Percentiles rank a stretch among this genome's conserved stretches.
Evolutionary conservation across 2,113 vertebrate genomes (phyloP).

Genomic region (crab-eating macaque (Macaca fascicularis)): DNA sequence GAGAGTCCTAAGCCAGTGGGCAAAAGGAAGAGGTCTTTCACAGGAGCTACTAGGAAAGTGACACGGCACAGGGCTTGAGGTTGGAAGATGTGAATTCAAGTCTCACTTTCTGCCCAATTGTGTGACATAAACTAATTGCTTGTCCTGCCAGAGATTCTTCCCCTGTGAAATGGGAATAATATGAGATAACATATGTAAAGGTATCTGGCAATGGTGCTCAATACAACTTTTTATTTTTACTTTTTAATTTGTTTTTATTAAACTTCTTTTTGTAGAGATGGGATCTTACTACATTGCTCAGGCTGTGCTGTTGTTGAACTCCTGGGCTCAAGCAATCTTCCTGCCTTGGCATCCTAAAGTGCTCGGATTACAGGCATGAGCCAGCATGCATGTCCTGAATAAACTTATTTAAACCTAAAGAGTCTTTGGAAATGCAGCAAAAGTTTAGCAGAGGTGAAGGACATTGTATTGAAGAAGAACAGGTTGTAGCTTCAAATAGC

Average conservation of each 20-base stretch:
- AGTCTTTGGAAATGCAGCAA: background rate
- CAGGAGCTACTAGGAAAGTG: background rate
- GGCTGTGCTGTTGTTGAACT: too few relatives aligned
- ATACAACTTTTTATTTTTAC: background rate
- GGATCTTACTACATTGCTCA: too few relatives aligned
- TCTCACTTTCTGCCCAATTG: background rate
- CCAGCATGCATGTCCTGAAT: too few relatives aligned
- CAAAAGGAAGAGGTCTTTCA: background rate
- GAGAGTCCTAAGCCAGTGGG: background rate
- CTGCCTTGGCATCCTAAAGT: too few relatives aligned
- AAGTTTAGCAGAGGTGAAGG: background rate
- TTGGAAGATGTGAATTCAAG: background rate
- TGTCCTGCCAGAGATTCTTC: background rate
- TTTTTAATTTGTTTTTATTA: too few relatives aligned
- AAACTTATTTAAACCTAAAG: background rate
- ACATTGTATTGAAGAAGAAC: background rate
- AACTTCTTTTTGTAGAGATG: too few relatives aligned
- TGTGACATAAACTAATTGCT: background rate
- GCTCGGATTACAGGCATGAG: too few relatives aligned
- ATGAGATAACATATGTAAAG: background rate
- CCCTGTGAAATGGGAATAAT: background rate
- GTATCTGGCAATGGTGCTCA: background rate
- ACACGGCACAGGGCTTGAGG: background rate
- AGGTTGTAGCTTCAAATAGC: background rate
- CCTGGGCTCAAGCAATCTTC: too few relatives aligned